phyloP scores from a whole-genome alignment of 1,140 invertebrate species.

The Acromyrmex charruanus region DNA sequence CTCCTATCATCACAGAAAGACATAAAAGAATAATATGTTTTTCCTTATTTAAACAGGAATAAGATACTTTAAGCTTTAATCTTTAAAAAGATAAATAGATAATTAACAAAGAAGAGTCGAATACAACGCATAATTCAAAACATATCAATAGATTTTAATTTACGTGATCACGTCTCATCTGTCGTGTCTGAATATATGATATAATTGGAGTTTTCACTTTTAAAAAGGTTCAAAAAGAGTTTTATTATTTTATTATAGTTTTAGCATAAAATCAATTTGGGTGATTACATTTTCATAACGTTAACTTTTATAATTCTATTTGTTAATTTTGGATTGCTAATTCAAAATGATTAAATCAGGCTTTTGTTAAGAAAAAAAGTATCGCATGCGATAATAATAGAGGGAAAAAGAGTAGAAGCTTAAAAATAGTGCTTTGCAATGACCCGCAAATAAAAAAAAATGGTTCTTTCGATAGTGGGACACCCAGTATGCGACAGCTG shows the following conservation, averaged over 20 bases:
- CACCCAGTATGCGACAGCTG: constrained; percentile 68
- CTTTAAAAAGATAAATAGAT: background rate
- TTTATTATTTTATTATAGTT: background rate
- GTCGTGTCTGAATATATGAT: background rate
- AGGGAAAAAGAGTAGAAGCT: background rate
- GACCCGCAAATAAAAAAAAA: constrained; percentile 32
- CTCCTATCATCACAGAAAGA: background rate
- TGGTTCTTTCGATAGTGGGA: constrained; percentile 18
- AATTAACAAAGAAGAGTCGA: background rate
- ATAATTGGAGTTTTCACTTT: background rate
- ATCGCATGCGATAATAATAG: constrained; percentile 1
- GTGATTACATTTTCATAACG: background rate
- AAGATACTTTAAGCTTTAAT: background rate
- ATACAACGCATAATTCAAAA: background rate
- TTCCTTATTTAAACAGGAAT: background rate
- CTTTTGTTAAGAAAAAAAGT: background rate
- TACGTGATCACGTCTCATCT: background rate
- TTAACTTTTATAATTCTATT: background rate
- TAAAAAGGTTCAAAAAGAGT: background rate
- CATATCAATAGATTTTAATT: background rate
- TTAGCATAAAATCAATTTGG: background rate
- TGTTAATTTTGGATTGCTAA: background rate
- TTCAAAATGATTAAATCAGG: background rate
- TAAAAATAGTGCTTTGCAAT: constrained; percentile 26
- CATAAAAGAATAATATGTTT: background rate